These are phyloP conservation scores for Chromoteleia sp. DNA, from an alignment of 2,888 invertebrate genomes.

Conservation along the genomic window DNA sequence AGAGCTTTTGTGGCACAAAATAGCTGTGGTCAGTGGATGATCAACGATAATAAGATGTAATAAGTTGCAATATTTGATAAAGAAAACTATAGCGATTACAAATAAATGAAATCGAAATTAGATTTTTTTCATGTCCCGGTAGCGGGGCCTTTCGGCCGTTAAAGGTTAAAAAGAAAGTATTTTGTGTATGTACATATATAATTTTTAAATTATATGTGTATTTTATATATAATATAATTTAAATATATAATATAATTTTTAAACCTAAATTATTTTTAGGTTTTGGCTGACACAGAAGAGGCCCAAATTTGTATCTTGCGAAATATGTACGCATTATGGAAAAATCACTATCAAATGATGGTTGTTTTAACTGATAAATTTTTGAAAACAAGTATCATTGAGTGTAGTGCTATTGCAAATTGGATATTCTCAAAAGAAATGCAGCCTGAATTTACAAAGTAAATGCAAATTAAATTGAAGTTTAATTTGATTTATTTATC, in stretches of 20 bases:
- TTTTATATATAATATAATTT: no score
- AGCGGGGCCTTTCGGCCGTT: no score
- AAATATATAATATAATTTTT: constrained; percentile 2
- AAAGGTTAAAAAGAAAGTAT: no score
- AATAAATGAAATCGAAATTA: no score
- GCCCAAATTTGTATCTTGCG: constrained; percentile 97
- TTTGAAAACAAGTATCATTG: constrained; percentile 98
- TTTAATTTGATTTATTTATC: neutral
- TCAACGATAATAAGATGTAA: no score
- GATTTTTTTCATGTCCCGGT: no score
- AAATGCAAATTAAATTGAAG: constrained; percentile 69
- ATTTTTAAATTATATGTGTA: no score
- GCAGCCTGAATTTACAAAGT: constrained; percentile 94
- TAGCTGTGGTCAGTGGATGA: no score
- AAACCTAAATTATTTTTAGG: constrained; percentile 84
- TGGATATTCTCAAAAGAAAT: constrained; percentile 99
- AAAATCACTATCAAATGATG: constrained; percentile 98
- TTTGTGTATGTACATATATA: no score
- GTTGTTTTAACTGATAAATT: constrained; percentile 98
- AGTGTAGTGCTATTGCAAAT: constrained; percentile 98
- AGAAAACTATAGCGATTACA: no score
- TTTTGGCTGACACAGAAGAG: constrained; percentile 96
- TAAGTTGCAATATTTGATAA: no score
- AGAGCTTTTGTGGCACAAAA: no score
- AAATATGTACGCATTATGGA: constrained; percentile 98